Conservation (phyloP, 2,888 invertebrate genomes). For the Protula sp. region DNA sequence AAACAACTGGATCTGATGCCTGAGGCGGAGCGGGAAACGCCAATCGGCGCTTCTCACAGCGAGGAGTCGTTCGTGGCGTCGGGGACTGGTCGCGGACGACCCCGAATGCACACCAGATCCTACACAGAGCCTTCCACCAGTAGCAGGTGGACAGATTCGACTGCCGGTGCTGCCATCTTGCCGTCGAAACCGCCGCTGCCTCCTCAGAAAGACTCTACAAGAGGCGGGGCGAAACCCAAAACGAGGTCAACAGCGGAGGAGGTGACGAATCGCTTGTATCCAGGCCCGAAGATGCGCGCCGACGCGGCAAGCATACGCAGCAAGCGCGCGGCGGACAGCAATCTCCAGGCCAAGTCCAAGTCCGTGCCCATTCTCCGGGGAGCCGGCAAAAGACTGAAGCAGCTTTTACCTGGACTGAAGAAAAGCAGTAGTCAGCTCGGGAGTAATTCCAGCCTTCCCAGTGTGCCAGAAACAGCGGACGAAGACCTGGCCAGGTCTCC, state of each 20-base stretch:
- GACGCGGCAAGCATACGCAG: background rate
- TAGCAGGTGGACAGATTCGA: background rate
- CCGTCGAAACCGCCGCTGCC: background rate
- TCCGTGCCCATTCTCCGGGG: background rate
- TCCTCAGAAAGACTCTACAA: background rate
- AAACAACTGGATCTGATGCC: background rate
- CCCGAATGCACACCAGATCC: background rate
- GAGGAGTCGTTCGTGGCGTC: background rate
- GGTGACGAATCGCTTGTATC: conserved; percentile 4
- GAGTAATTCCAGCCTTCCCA: conserved; percentile 7
- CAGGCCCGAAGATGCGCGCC: background rate
- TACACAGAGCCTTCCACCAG: background rate
- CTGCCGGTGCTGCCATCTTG: background rate
- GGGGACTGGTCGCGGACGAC: no score
- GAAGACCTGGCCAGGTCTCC: background rate
- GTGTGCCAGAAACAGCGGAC: conserved; percentile 8
- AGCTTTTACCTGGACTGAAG: no score
- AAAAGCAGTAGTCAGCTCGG: background rate
- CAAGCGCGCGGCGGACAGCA: no score
- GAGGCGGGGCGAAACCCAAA: background rate
- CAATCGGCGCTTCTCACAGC: background rate
- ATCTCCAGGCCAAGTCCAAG: no score
- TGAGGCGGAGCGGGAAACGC: background rate
- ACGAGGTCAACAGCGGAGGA: background rate
- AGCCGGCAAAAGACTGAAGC: background rate